Conservation (phyloP, 1,140 invertebrate species). For the Conus ventricosus region DNA sequence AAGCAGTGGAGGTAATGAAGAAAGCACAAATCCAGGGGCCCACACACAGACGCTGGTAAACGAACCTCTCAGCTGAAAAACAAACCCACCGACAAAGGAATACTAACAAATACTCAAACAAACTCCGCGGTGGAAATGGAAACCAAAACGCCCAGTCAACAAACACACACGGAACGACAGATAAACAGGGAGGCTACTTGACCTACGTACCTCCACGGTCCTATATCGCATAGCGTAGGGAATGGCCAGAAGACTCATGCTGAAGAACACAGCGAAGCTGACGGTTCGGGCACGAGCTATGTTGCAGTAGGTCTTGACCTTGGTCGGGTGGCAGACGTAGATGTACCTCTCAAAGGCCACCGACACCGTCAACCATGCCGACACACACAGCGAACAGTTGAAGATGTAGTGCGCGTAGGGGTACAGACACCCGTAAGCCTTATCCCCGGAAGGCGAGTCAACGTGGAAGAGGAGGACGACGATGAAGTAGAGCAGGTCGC, state of each 20-base stretch:
- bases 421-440: constrained; percentile 63
- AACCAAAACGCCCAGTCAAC: no score
- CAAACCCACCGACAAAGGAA: no score
- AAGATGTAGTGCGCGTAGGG: constrained; percentile 73
- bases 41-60: no score
- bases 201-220: constrained; percentile 43
- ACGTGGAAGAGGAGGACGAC: constrained; percentile 76
- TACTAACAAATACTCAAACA: no score
- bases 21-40: no score
- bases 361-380: constrained; percentile 94
- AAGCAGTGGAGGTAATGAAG: no score
- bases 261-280: constrained; percentile 60
- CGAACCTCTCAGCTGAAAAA: no score
- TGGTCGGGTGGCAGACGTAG: constrained; percentile 93
- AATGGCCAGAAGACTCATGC: constrained; percentile 65
- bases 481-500: constrained; percentile 82
- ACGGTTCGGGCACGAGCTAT: constrained; percentile 59
- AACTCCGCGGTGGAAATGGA: no score
- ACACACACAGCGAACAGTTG: constrained; percentile 67
- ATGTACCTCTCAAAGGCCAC: constrained; percentile 96
- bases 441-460: constrained; percentile 61
- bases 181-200: no score
- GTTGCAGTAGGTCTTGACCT: constrained; percentile 90
- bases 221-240: constrained; percentile 69
- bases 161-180: no score